A percentile compares a stretch with the other conserved stretches of the same genome.
Evolutionary conservation across 1,140 invertebrate genomes (phyloP).

Genomic region (Cataglyphis hispanica): DNA sequence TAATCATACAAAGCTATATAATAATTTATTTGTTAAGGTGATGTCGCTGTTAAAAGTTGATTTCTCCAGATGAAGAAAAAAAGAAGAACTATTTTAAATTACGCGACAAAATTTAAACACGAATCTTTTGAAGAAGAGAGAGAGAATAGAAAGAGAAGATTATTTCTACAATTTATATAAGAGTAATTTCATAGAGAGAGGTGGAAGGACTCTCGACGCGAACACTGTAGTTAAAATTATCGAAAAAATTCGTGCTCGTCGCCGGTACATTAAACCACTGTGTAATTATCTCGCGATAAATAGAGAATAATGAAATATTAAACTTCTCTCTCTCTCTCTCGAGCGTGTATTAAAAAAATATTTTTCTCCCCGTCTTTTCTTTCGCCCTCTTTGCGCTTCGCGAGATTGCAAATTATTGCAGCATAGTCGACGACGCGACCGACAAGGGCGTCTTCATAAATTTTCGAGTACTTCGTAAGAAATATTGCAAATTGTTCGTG

Average conservation of each 20-base stretch:
- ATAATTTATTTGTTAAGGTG: slow-evolving; percentile 19
- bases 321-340: slow-evolving; percentile 21
- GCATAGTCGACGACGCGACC: slow-evolving; percentile 27
- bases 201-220: background rate
- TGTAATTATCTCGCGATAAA: slow-evolving; percentile 49
- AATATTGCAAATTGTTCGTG: slow-evolving; percentile 70
- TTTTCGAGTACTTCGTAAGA: slow-evolving; percentile 64
- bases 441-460: slow-evolving; percentile 43
- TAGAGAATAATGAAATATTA: slow-evolving; percentile 48
- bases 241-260: slow-evolving; percentile 2
- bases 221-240: background rate
- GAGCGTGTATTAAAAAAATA: slow-evolving; percentile 52
- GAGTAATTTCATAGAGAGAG: background rate
- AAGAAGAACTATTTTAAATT: background rate
- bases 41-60: background rate
- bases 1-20: background rate
- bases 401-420: slow-evolving; percentile 64
- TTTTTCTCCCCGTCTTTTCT: slow-evolving; percentile 28
- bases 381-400: slow-evolving; percentile 43
- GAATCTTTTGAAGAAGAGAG: background rate
- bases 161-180: slow-evolving; percentile 7
- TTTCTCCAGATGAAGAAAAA: background rate
- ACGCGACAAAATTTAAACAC: background rate
- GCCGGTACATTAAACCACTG: background rate
- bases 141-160: background rate